Evolutionary conservation across 1,140 invertebrate genomes (phyloP).

Genomic region (Charaxes varanes): DNA sequence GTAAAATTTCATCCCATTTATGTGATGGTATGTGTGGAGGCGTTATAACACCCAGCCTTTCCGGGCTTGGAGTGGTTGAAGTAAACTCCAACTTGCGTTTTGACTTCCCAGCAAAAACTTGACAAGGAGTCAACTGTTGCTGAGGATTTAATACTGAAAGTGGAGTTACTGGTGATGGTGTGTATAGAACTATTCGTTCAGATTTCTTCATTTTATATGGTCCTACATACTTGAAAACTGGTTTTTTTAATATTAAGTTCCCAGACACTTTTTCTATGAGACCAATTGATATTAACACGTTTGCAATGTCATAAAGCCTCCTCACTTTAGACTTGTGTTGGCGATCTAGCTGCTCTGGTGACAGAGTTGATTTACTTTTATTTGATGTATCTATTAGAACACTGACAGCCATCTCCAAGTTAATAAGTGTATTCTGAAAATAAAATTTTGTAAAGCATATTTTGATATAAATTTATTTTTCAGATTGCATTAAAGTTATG

Average conservation of each 20-base stretch:
- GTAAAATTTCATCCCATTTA: constrained; percentile 71
- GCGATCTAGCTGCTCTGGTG: constrained; percentile 63
- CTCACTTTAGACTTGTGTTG: constrained; percentile 80
- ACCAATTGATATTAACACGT: constrained; percentile 81
- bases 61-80: constrained; percentile 40
- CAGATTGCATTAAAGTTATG: no score
- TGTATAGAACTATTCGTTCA: constrained; percentile 33
- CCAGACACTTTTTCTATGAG: constrained; percentile 79
- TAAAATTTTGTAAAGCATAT: constrained; percentile 24
- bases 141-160: constrained; percentile 38
- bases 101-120: constrained; percentile 56
- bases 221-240: constrained; percentile 81
- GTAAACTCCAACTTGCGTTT: constrained; percentile 69
- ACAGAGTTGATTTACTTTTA: constrained; percentile 44
- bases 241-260: constrained; percentile 76
- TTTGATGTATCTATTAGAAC: constrained; percentile 75
- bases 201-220: constrained; percentile 66
- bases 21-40: constrained; percentile 64
- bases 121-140: constrained; percentile 39
- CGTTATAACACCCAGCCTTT: constrained; percentile 50
- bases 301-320: constrained; percentile 84
- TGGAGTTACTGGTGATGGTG: constrained; percentile 60
- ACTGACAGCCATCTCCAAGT: constrained; percentile 80
- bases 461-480: neutral
- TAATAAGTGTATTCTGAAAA: constrained; percentile 79